Conservation (phyloP, 2,888 invertebrate species). For the Pandemis cinnamomeana region DNA sequence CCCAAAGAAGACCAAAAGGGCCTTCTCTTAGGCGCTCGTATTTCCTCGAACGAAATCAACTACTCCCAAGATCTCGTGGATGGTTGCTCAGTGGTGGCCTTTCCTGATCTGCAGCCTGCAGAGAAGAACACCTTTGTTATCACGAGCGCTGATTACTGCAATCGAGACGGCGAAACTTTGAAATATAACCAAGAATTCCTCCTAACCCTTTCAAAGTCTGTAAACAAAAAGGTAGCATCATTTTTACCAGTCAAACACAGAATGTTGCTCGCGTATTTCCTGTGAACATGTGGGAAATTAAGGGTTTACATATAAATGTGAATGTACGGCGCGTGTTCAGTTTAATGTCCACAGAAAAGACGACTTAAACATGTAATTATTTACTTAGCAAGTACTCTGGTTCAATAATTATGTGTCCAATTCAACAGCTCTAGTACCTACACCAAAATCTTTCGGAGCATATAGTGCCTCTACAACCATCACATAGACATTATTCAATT, state of each 20-base stretch:
- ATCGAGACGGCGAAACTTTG: constrained; percentile 67
- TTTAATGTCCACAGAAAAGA: too few species aligned
- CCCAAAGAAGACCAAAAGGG: constrained; percentile 64
- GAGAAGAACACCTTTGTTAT: constrained; percentile 68
- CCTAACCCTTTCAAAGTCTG: constrained; percentile 66
- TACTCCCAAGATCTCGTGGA: constrained; percentile 74
- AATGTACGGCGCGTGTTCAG: too few species aligned
- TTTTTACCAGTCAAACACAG: background rate
- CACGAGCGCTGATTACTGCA: constrained; percentile 74
- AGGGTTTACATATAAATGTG: too few species aligned
- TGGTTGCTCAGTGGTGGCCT: constrained; percentile 65
- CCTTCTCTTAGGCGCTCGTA: constrained; percentile 69
- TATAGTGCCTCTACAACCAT: too few species aligned
- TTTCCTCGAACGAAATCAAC: constrained; percentile 69
- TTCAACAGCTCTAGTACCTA: too few species aligned
- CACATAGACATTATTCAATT: too few species aligned
- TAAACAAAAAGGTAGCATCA: constrained; percentile 58
- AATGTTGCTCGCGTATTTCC: background rate
- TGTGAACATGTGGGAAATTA: background rate
- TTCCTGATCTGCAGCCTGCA: constrained; percentile 55
- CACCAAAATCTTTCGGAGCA: too few species aligned
- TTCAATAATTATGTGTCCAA: too few species aligned
- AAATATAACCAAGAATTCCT: constrained; percentile 79
- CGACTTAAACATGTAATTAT: too few species aligned
- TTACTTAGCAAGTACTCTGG: too few species aligned